phyloP scores from a whole-genome alignment of 2,888 invertebrate species.

The Cataglyphis livida region DNA sequence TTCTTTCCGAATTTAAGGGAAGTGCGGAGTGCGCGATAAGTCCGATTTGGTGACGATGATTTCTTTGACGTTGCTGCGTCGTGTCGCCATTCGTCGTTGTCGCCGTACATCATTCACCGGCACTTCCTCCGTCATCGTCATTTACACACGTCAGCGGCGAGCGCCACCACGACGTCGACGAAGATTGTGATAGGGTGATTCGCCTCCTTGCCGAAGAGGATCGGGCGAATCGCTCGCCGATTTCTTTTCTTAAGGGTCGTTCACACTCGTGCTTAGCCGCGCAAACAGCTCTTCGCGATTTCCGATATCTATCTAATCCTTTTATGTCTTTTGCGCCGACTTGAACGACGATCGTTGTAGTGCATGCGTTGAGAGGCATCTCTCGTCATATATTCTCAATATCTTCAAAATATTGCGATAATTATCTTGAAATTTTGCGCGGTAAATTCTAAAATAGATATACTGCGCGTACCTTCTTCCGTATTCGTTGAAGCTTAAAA shows the following conservation, averaged over 20 bases:
- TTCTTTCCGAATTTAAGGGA: conserved; percentile 51
- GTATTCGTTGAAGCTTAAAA: conserved; percentile 34
- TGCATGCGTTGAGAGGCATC: conserved; percentile 26
- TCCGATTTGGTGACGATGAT: conserved; percentile 61
- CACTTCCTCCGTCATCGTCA: conserved; percentile 44
- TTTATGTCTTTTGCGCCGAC: conserved; percentile 12
- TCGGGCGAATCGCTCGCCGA: conserved; percentile 78
- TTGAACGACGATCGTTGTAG: conserved; percentile 12
- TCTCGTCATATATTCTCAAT: not conserved
- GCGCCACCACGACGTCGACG: conserved; percentile 75
- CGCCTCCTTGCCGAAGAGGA: conserved; percentile 69
- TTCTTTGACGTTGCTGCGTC: conserved; percentile 70
- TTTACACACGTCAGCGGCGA: conserved; percentile 68
- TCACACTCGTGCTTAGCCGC: conserved; percentile 71
- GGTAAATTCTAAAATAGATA: conserved; percentile 24
- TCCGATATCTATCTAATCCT: conserved; percentile 21
- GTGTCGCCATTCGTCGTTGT: conserved; percentile 69
- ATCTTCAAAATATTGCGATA: conserved; percentile 19
- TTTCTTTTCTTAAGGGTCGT: conserved; percentile 77
- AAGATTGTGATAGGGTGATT: conserved; percentile 85
- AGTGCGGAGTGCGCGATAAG: conserved; percentile 49
- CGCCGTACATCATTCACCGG: conserved; percentile 50
- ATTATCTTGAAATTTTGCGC: conserved; percentile 16
- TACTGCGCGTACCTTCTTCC: conserved; percentile 15
- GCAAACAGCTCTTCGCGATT: conserved; percentile 23